Conservation (phyloP, 2,797 vertebrate species). For the Molossus molossus region DNA sequence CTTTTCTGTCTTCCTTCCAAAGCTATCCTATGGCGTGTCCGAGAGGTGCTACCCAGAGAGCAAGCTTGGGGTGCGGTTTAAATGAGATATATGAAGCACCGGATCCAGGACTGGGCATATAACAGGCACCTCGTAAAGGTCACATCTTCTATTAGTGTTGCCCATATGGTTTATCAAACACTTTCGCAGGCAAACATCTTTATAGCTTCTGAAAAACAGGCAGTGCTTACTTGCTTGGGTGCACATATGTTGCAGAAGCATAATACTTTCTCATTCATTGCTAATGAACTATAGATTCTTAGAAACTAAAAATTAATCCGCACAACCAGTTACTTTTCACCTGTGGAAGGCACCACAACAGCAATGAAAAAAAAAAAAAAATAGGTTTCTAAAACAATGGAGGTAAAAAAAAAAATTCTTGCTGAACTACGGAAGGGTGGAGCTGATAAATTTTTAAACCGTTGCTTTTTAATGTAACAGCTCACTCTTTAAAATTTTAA, state of each 20-base stretch:
- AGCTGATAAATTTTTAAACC: conserved; percentile 80
- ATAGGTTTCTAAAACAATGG: conserved; percentile 56
- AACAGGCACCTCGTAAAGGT: background rate
- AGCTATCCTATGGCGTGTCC: background rate
- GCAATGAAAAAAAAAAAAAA: conserved; percentile 60
- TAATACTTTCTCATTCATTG: background rate
- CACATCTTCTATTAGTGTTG: background rate
- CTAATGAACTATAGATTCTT: conserved; percentile 5
- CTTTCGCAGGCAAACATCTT: background rate
- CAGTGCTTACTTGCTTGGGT: background rate
- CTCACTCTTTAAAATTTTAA: conserved; percentile 82
- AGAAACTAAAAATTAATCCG: conserved; percentile 2
- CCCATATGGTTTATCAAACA: background rate
- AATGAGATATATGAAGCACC: background rate
- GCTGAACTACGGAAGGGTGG: conserved; percentile 63
- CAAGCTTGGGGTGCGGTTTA: background rate
- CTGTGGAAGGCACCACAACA: background rate
- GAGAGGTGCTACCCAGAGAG: rapidly evolving
- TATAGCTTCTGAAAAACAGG: background rate
- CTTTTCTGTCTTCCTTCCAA: background rate
- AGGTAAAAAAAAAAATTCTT: conserved; percentile 70
- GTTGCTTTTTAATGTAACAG: conserved; percentile 80
- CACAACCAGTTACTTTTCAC: conserved; percentile 11
- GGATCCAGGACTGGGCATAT: background rate
- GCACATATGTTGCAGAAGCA: background rate